phyloP scores from a whole-genome alignment of 2,888 invertebrate genomes.

The Parascotia fuliginaria region DNA sequence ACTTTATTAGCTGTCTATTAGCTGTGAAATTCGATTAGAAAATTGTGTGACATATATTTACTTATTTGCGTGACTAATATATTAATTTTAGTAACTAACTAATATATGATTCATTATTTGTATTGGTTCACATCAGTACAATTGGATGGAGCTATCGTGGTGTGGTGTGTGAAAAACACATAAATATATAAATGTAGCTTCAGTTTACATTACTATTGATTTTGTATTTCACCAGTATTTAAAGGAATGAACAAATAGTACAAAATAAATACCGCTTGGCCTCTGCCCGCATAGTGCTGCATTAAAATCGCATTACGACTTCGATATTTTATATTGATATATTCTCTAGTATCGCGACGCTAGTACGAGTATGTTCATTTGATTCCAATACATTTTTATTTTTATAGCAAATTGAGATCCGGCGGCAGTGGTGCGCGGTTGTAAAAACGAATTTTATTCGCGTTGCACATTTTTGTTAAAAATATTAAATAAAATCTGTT shows the following conservation, averaged over 20 bases:
- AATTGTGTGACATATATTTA: no score
- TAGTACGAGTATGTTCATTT: conserved; percentile 41
- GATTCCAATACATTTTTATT: conserved; percentile 41
- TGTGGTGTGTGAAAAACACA: no score
- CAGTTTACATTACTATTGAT: no score
- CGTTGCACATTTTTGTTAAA: conserved; percentile 18
- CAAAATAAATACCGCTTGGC: conserved; percentile 29
- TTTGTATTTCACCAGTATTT: conserved; percentile 23
- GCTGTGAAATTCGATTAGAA: no score
- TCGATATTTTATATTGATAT: conserved; percentile 55
- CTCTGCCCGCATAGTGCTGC: conserved; percentile 56
- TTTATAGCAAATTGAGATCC: conserved; percentile 40
- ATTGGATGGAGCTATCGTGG: no score
- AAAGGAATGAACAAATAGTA: conserved; percentile 36
- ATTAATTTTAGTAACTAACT: no score
- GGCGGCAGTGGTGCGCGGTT: conserved; percentile 29
- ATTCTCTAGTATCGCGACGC: conserved; percentile 45
- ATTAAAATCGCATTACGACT: conserved; percentile 64
- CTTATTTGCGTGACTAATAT: no score
- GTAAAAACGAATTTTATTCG: conserved; percentile 38
- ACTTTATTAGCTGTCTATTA: no score
- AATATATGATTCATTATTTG: background rate
- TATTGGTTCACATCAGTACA: no score
- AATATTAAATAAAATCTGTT: background rate
- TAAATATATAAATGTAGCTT: no score